A percentile compares a stretch with the other conserved stretches of the same genome.
Conservation (phyloP, 2,113 vertebrate genomes). For the Acrocephalus arundinaceus region DNA sequence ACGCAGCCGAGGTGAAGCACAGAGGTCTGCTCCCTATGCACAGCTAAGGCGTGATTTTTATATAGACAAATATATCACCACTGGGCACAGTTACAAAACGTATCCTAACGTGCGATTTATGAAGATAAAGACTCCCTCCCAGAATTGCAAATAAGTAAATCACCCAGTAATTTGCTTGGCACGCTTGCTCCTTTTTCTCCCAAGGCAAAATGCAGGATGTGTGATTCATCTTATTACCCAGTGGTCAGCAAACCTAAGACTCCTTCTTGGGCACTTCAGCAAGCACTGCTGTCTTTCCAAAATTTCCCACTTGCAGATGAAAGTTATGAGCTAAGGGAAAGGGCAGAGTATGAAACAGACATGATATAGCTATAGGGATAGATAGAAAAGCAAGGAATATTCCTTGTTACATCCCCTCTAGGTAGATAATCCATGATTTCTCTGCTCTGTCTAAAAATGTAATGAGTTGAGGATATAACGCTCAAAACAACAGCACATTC, state of each 20-base stretch:
- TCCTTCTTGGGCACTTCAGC: neutral
- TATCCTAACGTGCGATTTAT: neutral
- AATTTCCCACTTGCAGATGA: neutral
- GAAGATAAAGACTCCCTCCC: neutral
- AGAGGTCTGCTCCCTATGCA: neutral
- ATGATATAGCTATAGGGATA: neutral
- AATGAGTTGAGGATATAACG: neutral
- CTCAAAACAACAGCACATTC: neutral
- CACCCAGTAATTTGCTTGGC: neutral
- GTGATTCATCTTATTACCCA: neutral
- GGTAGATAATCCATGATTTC: neutral
- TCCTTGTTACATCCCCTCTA: neutral
- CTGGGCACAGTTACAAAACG: neutral
- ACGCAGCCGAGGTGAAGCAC: neutral
- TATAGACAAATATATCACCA: neutral
- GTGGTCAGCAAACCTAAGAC: neutral
- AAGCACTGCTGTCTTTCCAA: neutral
- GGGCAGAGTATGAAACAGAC: neutral
- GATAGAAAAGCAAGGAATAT: neutral
- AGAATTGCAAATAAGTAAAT: conserved; percentile 1
- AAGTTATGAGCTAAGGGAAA: neutral
- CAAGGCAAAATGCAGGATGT: neutral
- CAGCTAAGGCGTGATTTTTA: neutral
- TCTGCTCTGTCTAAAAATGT: neutral
- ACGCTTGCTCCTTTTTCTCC: neutral